These are phyloP conservation scores for Drosophila subquinaria DNA, from an alignment of 2,888 invertebrate genomes.

Conservation along the genomic window DNA sequence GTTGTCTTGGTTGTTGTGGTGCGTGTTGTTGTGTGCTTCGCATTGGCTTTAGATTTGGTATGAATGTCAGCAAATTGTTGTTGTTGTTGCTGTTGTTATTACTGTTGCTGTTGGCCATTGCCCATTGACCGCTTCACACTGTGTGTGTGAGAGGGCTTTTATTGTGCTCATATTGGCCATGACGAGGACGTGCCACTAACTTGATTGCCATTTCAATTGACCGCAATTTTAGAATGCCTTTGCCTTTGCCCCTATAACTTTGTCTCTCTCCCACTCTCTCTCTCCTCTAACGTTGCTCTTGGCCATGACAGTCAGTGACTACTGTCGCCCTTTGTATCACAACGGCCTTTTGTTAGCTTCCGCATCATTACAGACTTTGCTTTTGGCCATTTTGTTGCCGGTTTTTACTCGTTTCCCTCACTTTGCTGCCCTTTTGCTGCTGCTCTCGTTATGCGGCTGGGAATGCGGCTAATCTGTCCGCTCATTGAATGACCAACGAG, in stretches of 20 bases:
- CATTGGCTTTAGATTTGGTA: slow-evolving; percentile 29
- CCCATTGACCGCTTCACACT: slow-evolving; percentile 22
- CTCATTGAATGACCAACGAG: slow-evolving; percentile 59
- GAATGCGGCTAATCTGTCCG: slow-evolving; percentile 68
- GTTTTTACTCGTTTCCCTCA: slow-evolving; percentile 12
- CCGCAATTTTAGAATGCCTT: slow-evolving; percentile 77
- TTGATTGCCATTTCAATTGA: slow-evolving; percentile 81
- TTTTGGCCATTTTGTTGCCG: slow-evolving; percentile 57
- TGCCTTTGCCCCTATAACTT: slow-evolving; percentile 21
- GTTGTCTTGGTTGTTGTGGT: slow-evolving; percentile 28
- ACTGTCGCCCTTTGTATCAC: slow-evolving; percentile 63
- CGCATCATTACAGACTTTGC: slow-evolving; percentile 76
- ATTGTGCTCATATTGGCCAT: slow-evolving; percentile 62
- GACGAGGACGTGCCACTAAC: slow-evolving; percentile 77
- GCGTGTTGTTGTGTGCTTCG: slow-evolving; percentile 9
- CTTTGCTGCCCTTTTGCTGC: slow-evolving; percentile 6
- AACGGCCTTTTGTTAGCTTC: slow-evolving; percentile 73
- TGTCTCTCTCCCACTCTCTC: not conserved
- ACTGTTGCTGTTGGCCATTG: not conserved
- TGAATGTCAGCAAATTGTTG: slow-evolving; percentile 62
- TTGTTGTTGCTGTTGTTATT: slow-evolving; percentile 14
- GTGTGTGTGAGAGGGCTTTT: slow-evolving; percentile 42
- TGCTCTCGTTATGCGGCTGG: slow-evolving; percentile 49
- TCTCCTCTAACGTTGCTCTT: slow-evolving; percentile 21
- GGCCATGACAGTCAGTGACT: slow-evolving; percentile 16